Evolutionary conservation across 2,797 vertebrate genomes (phyloP), one percentile per base, ranked within the genome.

Genomic region (Prionace glauca): DNA sequence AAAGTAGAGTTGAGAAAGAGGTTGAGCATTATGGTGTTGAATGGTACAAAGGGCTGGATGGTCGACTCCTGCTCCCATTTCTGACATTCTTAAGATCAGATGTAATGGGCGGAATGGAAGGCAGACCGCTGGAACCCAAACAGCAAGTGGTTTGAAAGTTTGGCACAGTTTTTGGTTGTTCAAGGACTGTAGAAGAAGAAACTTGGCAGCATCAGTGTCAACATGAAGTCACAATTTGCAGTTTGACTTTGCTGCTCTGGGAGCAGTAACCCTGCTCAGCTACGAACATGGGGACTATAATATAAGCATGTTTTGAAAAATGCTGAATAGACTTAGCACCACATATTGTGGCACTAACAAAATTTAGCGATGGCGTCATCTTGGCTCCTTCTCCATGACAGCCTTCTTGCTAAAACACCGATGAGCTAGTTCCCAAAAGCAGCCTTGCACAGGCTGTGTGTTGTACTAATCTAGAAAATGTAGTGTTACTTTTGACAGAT

Each of bases 291-390:
- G 32, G n/a, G 67, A 41, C 69, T 93, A 41, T 24, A 93, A 69
- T 41, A 26, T 7, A 93, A 93, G n/a, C 91, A 69, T 67, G 62
- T 69, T 93, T 69, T 14, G 50, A 20, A 36, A 93, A 93, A 93
- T 93, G 65, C 65, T 67, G 67, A 93, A 93, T 69, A 69, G 91
- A 93, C 69, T 93, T 93, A 69, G 65, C 65, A 69, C 91, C 91
- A 93, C 65, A 69, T 93, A 93, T 93, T 69, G 91, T 45, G 62
- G 65, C 62, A 69, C 62, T 20, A 67, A 22, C 65, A 67, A 41
- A 65, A 93, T 93, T 69, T 93, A 69, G 91, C 65, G 29, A 36
- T 93, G 65, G 65, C 22, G 36, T 69, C 36, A 67, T 93, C 91
- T 93, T 93, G 65, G 62, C 65, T 69, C 65, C 60, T 65, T 91